phyloP scores from a whole-genome alignment of 2,888 invertebrate species.

The Watsonalla cultraria region DNA sequence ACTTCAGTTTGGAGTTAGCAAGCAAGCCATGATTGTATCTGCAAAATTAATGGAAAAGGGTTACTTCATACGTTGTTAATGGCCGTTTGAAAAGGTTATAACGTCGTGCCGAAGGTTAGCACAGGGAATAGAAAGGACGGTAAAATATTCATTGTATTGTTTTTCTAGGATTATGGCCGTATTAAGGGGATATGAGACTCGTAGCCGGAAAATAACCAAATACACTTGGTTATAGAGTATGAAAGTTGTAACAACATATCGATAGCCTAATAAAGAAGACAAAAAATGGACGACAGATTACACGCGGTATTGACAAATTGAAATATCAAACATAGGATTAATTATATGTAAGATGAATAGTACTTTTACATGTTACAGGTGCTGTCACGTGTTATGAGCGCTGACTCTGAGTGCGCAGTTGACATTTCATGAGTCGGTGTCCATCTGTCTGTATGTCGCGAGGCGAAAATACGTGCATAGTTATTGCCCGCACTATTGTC shows the following conservation, averaged over 20 bases:
- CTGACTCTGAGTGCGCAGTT: no score
- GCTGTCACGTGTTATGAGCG: no score
- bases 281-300: no score
- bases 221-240: background rate
- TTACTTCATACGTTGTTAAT: constrained; percentile 1
- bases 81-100: background rate
- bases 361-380: background rate
- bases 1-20: constrained; percentile 1
- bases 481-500: no score
- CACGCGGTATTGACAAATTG: no score
- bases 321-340: no score
- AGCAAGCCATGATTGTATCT: constrained; percentile 1
- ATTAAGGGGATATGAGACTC: background rate
- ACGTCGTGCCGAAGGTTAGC: background rate
- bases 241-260: no score
- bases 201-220: background rate
- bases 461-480: no score
- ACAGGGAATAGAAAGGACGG: background rate
- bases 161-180: background rate
- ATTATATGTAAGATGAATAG: no score
- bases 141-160: background rate
- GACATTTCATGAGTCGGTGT: no score
- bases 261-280: no score
- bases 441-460: no score
- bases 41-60: constrained; percentile 3